Conservation (phyloP, 2,888 invertebrate species). For the Timema podura region DNA sequence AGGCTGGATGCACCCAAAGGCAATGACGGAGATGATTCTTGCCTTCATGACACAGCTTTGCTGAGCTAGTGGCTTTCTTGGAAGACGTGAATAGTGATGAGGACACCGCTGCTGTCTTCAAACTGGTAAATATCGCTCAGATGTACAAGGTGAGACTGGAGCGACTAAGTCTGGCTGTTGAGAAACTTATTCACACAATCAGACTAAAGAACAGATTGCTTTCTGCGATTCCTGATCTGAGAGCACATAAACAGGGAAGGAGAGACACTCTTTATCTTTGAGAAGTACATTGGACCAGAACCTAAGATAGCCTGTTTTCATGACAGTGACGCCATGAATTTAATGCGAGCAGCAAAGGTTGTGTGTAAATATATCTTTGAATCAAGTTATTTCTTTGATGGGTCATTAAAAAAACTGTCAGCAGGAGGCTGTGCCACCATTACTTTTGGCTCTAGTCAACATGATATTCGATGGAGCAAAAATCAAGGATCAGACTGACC, state of each 20-base stretch:
- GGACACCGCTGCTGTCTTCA: neutral
- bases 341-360: slow-evolving; percentile 1
- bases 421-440: slow-evolving; percentile 15
- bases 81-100: neutral
- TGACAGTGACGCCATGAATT: neutral
- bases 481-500: neutral
- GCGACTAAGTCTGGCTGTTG: neutral
- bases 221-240: neutral
- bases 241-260: slow-evolving; percentile 1
- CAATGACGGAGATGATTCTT: too few relatives aligned
- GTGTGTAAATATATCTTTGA: neutral
- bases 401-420: slow-evolving; percentile 1
- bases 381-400: neutral
- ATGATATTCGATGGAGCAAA: neutral
- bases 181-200: slow-evolving; percentile 6
- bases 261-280: slow-evolving; percentile 1
- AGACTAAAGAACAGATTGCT: slow-evolving; percentile 3
- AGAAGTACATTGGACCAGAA: slow-evolving; percentile 5
- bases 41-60: too few relatives aligned
- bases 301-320: neutral
- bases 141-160: neutral
- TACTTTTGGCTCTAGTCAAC: neutral
- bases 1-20: too few relatives aligned
- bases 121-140: slow-evolving; percentile 1
- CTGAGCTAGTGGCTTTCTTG: too few relatives aligned